A percentile compares a stretch with the other conserved stretches of the same genome.
phyloP scores from a whole-genome alignment of 2,797 vertebrate species.

The Anguilla marmorata region DNA sequence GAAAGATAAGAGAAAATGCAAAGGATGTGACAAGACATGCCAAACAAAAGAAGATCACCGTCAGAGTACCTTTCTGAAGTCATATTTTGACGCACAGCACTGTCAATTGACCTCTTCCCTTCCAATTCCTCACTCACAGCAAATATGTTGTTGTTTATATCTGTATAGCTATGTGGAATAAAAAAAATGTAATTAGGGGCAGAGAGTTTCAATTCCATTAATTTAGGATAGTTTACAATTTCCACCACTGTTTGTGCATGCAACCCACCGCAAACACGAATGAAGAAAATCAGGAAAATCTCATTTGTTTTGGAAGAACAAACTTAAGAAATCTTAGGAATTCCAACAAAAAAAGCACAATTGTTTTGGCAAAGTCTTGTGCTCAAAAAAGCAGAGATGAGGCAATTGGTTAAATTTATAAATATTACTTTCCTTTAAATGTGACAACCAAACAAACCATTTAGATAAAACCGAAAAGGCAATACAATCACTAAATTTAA shows the following conservation, averaged over 20 bases:
- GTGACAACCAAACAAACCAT: not conserved
- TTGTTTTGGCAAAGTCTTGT: not conserved
- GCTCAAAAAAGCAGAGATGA: too few species aligned
- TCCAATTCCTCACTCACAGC: not conserved
- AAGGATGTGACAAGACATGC: not conserved
- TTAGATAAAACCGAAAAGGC: too few species aligned
- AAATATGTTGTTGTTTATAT: slow-evolving; percentile 30
- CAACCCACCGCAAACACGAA: not conserved
- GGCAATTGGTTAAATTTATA: too few species aligned
- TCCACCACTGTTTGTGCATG: not conserved
- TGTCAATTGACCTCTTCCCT: not conserved
- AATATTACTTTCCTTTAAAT: not conserved
- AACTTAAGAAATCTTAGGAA: not conserved
- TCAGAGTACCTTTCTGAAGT: not conserved
- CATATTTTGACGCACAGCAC: not conserved
- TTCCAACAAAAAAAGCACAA: not conserved
- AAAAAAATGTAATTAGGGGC: not conserved
- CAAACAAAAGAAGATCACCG: not conserved
- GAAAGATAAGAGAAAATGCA: not conserved
- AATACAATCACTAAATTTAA: too few species aligned
- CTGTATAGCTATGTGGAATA: not conserved
- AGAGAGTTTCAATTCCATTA: too few species aligned
- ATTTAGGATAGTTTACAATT: not conserved
- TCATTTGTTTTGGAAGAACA: slow-evolving; percentile 1
- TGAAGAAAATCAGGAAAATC: too few species aligned